Percentiles rank a stretch among this genome's conserved stretches.
Conservation (phyloP, 1,140 invertebrate genomes). For the Conus betulinus region DNA sequence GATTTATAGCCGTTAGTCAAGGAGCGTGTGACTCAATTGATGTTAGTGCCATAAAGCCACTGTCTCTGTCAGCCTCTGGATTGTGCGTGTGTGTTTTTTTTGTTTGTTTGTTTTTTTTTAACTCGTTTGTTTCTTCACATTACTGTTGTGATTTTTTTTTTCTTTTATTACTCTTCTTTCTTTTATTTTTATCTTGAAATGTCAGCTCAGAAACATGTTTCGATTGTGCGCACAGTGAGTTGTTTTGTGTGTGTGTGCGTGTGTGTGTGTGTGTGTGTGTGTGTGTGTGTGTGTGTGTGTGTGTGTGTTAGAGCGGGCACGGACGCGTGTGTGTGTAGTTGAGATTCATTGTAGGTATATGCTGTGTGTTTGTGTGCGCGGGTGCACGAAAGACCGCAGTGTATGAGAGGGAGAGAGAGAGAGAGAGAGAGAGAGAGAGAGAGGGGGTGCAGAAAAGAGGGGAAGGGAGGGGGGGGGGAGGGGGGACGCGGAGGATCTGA, state of each 20-base stretch:
- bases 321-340: no score
- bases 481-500: background rate
- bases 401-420: no score
- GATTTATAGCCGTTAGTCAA: background rate
- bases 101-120: slow-evolving; percentile 2
- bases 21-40: background rate
- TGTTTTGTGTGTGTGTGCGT: background rate
- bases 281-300: no score
- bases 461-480: no score
- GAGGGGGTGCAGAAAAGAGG: no score
- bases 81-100: slow-evolving; percentile 27
- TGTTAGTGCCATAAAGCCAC: background rate
- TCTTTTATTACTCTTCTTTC: background rate
- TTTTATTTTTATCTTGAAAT: background rate
- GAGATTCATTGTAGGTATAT: no score
- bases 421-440: background rate
- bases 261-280: background rate
- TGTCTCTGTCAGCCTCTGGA: background rate
- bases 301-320: no score
- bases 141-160: background rate
- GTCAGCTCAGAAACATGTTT: background rate
- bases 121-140: no score
- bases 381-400: no score
- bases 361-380: no score
- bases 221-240: background rate